Evolutionary conservation across 2,888 invertebrate genomes (phyloP).

Genomic region (Petrophora chlorosata): DNA sequence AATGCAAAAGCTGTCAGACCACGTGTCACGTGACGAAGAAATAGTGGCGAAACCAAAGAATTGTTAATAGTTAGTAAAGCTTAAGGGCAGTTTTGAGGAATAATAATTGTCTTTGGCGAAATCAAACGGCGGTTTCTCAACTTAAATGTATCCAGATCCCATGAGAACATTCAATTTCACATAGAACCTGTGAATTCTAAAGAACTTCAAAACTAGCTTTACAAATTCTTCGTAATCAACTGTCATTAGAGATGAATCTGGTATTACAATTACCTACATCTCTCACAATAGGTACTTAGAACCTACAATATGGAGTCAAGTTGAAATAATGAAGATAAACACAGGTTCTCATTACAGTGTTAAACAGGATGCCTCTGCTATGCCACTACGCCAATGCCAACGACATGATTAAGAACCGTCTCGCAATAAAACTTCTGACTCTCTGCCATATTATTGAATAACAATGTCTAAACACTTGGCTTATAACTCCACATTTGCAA

Average conservation of each 20-base stretch:
- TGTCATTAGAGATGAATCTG: background rate
- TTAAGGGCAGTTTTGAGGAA: no score
- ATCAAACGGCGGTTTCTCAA: no score
- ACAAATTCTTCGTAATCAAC: constrained; percentile 3
- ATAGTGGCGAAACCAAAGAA: no score
- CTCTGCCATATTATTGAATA: no score
- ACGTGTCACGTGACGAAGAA: no score
- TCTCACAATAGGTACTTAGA: background rate
- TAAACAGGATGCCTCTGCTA: constrained; percentile 33
- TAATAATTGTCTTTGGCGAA: no score
- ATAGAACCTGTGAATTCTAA: background rate
- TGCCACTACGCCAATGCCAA: background rate
- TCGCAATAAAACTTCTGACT: background rate
- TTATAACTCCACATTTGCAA: no score
- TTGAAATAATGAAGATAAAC: constrained; percentile 47
- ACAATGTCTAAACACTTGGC: no score
- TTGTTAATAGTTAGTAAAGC: no score
- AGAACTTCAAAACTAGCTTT: background rate
- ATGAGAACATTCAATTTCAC: background rate
- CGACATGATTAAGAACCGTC: background rate
- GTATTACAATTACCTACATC: constrained; percentile 9
- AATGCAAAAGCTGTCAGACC: no score
- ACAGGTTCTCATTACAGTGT: constrained; percentile 40
- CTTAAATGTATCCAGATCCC: no score
- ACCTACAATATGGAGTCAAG: constrained; percentile 29